Evolutionary conservation across 1,140 invertebrate genomes (phyloP).

Genomic region (Heterodera carotae): DNA sequence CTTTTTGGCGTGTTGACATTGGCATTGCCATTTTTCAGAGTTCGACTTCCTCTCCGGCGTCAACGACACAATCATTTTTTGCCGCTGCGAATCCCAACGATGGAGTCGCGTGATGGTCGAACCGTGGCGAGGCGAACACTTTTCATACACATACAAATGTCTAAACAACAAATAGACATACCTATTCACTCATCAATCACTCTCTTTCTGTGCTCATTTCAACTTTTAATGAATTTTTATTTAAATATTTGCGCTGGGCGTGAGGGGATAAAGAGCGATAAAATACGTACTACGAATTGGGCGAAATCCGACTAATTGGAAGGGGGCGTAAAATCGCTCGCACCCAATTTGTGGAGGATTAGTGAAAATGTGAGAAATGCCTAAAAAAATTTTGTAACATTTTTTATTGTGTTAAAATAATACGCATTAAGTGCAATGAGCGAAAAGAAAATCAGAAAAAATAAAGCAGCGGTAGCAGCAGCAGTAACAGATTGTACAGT

Average conservation of each 20-base stretch:
- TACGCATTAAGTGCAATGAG: no score
- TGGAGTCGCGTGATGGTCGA: slow-evolving; percentile 26
- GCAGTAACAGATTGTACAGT: no score
- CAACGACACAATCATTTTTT: slow-evolving; percentile 31
- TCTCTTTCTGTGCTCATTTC: no score
- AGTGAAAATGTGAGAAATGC: not conserved
- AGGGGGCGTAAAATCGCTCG: not conserved
- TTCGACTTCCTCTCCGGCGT: slow-evolving; percentile 11
- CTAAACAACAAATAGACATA: not conserved
- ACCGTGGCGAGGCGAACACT: slow-evolving; percentile 25
- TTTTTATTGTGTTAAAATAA: not conserved
- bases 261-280: no score
- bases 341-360: not conserved
- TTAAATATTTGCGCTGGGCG: not conserved
- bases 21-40: not conserved
- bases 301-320: not conserved
- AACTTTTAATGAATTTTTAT: not conserved
- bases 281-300: not conserved
- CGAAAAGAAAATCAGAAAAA: not conserved
- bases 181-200: no score
- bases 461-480: no score
- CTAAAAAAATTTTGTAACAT: no score
- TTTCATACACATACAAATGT: slow-evolving; percentile 30
- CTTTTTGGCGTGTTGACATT: not conserved
- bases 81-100: slow-evolving; percentile 24